Evolutionary conservation across 2,888 invertebrate genomes (phyloP).

Genomic region (Palloptera scutellata): DNA sequence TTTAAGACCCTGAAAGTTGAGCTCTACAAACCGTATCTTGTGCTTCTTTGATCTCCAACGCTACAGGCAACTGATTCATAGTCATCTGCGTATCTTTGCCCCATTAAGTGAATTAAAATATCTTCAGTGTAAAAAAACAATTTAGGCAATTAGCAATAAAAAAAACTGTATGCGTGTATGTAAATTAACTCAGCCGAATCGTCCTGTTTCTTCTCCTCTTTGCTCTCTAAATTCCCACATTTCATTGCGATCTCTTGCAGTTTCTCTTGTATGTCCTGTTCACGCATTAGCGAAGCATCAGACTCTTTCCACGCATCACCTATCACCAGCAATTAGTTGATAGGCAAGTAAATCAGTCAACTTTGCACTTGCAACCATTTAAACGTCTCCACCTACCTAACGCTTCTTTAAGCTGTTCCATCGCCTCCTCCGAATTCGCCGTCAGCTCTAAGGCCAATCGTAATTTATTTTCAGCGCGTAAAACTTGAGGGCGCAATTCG

Average conservation of each 20-base stretch:
- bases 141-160: background rate
- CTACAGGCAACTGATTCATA: too few relatives aligned
- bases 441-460: slow-evolving; percentile 52
- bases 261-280: slow-evolving; percentile 55
- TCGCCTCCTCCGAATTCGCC: slow-evolving; percentile 47
- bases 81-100: too few relatives aligned
- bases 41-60: too few relatives aligned
- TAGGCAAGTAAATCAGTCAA: background rate
- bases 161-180: background rate
- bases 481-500: slow-evolving; percentile 42
- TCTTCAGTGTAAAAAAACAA: too few relatives aligned
- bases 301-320: slow-evolving; percentile 56
- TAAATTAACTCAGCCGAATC: slow-evolving; percentile 50
- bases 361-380: background rate
- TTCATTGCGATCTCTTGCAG: slow-evolving; percentile 51
- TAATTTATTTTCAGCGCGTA: slow-evolving; percentile 51
- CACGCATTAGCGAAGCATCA: slow-evolving; percentile 52
- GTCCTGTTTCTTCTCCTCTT: slow-evolving; percentile 46
- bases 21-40: too few relatives aligned
- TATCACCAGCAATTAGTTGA: slow-evolving; percentile 22
- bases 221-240: slow-evolving; percentile 47
- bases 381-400: slow-evolving; percentile 40
- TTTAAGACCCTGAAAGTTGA: too few relatives aligned
- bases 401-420: slow-evolving; percentile 47
- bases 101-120: too few relatives aligned